Conservation (phyloP, 2,113 vertebrate genomes). For the Pachyramphus minor region DNA sequence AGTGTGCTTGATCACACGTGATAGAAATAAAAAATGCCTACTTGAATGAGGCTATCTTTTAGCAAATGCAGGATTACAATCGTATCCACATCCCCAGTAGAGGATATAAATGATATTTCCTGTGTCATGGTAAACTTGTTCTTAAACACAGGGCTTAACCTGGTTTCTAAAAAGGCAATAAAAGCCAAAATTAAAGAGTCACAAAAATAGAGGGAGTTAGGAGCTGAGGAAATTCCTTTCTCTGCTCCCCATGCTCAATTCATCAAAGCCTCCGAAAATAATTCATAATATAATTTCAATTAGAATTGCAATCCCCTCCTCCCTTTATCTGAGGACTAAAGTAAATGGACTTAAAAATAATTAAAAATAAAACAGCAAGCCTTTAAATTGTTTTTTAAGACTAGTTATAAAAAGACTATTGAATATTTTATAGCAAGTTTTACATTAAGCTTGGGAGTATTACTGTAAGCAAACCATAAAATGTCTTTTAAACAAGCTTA, state of each 20-base stretch:
- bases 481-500: conserved; percentile 38
- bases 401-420: conserved; percentile 53
- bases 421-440: conserved; percentile 67
- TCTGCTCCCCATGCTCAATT: background rate
- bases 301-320: background rate
- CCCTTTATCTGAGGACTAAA: conserved; percentile 44
- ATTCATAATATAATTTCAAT: conserved; percentile 22
- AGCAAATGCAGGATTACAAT: background rate
- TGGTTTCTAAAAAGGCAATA: background rate
- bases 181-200: background rate
- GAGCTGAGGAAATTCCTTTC: background rate
- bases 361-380: conserved; percentile 61
- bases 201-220: background rate
- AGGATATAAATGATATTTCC: background rate
- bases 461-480: conserved; percentile 61
- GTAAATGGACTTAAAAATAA: conserved; percentile 63
- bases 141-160: background rate
- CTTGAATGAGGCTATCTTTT: background rate
- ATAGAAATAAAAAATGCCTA: background rate
- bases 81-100: background rate
- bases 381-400: conserved; percentile 60
- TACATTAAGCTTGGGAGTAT: conserved; percentile 51
- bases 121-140: background rate
- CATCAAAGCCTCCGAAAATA: background rate
- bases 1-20: background rate